Evolutionary conservation across 2,888 invertebrate species (phyloP), one percentile per base, ranked within the genome.

Genomic region (Disparrhopalites patrizii): DNA sequence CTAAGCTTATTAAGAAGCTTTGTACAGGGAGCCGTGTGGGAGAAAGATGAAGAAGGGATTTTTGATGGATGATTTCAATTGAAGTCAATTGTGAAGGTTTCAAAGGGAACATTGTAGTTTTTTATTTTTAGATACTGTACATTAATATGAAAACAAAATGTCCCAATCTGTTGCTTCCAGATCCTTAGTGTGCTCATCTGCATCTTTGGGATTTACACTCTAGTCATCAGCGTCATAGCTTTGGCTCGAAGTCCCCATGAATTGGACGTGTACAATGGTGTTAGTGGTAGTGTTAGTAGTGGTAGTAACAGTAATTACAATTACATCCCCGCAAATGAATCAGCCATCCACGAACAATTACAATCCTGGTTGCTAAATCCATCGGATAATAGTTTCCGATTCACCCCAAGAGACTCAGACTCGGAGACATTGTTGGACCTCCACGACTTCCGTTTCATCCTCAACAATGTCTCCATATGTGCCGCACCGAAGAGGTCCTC

Each of bases 161-260:
- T 54, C 27, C 27, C 23, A 10, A 10, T 25, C 8, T 50, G 43
- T 47, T 52, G 20, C 57, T 62, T 63, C 23, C 64, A 74, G 74
- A 58, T 73, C 56, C 60, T 68, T 33, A 73, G 70, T 61, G 51
- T 74, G 54, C 62, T 71, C 10, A 70, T 74, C 18, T 68, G 69
- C 36, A 66, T 65, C 38, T 61, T 73, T 52, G 70, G 74, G 38
- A 27, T 71, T 18, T 71, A 71, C 55, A 70, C 72, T 68, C 72
- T 74, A 74, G 74, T 74, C 74, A 68, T 70, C 67, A 74, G 70
- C 58, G 65, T 73, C 30, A 50, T 71, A 55, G 68, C 69, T 52
- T 66, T 74, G 40, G 52, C 68, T 25, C 62, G 40, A 56, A 63
- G 55, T 40, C 20, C 60, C 13, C 30, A 18, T 27, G 38, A 57